Evolutionary conservation across 2,888 invertebrate genomes (phyloP).

Genomic region (Acanthosepion esculentum): DNA sequence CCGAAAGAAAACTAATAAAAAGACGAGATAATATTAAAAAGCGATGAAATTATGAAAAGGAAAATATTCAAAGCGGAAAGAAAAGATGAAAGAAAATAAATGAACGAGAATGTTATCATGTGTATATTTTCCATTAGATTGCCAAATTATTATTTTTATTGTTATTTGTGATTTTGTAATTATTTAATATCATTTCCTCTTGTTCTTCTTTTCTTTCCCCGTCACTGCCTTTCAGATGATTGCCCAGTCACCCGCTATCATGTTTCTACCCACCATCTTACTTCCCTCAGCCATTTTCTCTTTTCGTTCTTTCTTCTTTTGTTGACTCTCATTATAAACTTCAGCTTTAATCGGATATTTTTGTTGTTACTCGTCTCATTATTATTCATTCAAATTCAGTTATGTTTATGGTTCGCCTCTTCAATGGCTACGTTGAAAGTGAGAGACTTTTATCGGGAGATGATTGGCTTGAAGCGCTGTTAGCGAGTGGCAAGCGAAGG

Average conservation of each 20-base stretch:
- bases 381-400: slow-evolving; percentile 11
- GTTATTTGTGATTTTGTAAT: not conserved
- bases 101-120: not conserved
- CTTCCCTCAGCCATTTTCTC: not conserved
- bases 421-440: not conserved
- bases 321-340: not conserved
- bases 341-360: not conserved
- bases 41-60: not conserved
- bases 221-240: not conserved
- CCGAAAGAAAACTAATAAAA: not conserved
- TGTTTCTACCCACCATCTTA: not conserved
- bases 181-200: not conserved
- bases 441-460: not conserved
- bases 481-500: not conserved
- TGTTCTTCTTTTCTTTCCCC: not conserved
- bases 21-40: slow-evolving; percentile 11
- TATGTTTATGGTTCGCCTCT: not conserved
- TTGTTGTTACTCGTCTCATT: not conserved
- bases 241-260: not conserved
- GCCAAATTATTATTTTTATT: not conserved
- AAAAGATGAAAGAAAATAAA: not conserved
- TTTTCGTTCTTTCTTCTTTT: not conserved
- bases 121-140: not conserved
- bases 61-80: not conserved
- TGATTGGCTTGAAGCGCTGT: slow-evolving; percentile 20